A percentile compares a stretch with the other conserved stretches of the same genome.
These are phyloP conservation scores for Nemapogon koenigi DNA, from an alignment of 2,888 invertebrate species.

Conservation along the genomic window DNA sequence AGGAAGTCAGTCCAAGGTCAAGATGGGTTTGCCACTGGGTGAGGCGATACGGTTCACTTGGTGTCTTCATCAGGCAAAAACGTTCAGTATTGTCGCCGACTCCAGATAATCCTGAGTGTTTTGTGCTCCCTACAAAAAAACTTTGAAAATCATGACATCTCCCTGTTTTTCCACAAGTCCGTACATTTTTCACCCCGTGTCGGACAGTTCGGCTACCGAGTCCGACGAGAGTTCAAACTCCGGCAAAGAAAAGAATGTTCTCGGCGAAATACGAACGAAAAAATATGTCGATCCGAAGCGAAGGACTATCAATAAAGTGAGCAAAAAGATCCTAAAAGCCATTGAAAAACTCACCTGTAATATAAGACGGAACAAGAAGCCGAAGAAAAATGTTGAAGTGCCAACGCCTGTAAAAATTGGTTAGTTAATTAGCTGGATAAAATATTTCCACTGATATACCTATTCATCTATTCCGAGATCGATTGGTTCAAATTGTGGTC, in stretches of 20 bases:
- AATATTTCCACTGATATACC: too few species aligned
- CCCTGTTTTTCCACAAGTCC: constrained; percentile 46
- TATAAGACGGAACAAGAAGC: constrained; percentile 37
- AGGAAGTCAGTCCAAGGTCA: constrained; percentile 36
- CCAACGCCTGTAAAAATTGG: constrained; percentile 22
- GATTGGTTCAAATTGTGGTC: too few species aligned
- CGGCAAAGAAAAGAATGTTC: constrained; percentile 42
- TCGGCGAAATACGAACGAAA: constrained; percentile 40
- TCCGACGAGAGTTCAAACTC: constrained; percentile 49
- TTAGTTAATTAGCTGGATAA: too few species aligned
- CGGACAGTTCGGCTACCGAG: constrained; percentile 54
- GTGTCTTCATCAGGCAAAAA: constrained; percentile 24
- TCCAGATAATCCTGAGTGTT: constrained; percentile 13
- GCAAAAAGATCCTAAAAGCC: constrained; percentile 50
- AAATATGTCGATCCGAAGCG: constrained; percentile 53
- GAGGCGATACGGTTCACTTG: constrained; percentile 37
- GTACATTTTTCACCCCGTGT: constrained; percentile 51
- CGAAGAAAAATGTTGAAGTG: constrained; percentile 25
- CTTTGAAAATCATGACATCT: constrained; percentile 35
- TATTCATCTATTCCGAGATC: too few species aligned
- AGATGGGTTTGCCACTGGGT: constrained; percentile 34
- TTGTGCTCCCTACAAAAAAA: neutral
- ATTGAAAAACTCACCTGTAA: constrained; percentile 54
- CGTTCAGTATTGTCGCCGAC: constrained; percentile 19
- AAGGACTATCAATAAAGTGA: constrained; percentile 58